Evolutionary conservation across 2,797 vertebrate species (phyloP).

Genomic region (Eupleurogrammus muticus): DNA sequence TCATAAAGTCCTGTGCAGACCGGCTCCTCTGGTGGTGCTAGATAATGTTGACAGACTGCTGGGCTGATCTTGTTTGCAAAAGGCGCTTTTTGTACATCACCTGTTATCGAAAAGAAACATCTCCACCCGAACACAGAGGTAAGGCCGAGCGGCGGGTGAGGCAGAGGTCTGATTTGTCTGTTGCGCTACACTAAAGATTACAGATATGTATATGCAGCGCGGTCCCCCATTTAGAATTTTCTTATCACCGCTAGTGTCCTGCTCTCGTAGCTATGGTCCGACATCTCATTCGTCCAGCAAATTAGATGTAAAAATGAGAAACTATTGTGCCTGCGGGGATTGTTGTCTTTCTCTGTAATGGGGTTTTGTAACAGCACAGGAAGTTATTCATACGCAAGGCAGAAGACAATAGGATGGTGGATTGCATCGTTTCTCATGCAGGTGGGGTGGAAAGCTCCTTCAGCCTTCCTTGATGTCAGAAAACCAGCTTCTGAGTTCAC

Average conservation of each 20-base stretch:
- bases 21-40: neutral
- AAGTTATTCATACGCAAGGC: conserved; percentile 54
- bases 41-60: conserved; percentile 1
- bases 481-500: neutral
- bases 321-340: conserved; percentile 62
- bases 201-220: conserved; percentile 25
- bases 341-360: conserved; percentile 27
- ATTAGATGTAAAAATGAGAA: conserved; percentile 77
- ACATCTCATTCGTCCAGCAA: conserved; percentile 70
- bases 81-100: neutral
- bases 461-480: neutral
- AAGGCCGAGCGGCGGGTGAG: neutral
- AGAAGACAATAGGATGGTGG: conserved; percentile 43
- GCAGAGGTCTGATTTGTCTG: conserved; percentile 28
- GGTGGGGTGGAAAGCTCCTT: conserved; percentile 11
- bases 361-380: conserved; percentile 35
- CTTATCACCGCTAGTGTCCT: conserved; percentile 54
- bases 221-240: conserved; percentile 31
- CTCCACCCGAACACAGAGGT: neutral
- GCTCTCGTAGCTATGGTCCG: conserved; percentile 32
- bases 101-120: conserved; percentile 5
- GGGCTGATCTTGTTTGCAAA: neutral
- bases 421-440: conserved; percentile 38
- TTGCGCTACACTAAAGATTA: conserved; percentile 32
- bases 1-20: neutral